A percentile compares a stretch with the other conserved stretches of the same genome.
Conservation (phyloP, 2,888 invertebrate genomes). For the Diarsia dahlii region DNA sequence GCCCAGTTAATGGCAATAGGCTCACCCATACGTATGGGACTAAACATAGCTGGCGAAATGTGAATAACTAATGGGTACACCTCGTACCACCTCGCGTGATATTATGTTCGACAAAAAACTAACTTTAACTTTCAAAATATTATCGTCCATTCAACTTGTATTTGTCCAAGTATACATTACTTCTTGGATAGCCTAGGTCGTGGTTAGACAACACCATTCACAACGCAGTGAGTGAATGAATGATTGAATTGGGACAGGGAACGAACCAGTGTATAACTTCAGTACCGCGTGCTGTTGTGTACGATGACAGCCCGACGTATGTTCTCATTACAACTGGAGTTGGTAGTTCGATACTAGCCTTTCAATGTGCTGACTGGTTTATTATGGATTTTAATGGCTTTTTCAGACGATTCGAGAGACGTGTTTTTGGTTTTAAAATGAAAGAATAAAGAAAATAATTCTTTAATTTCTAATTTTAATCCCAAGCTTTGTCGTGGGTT, state of each 20-base stretch:
- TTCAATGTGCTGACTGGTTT: neutral
- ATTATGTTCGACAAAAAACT: too few species aligned
- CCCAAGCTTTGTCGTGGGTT: too few species aligned
- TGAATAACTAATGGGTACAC: too few species aligned
- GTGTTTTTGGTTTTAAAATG: neutral
- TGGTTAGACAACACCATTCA: neutral
- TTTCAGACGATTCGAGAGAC: neutral
- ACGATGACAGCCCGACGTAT: conserved; percentile 28
- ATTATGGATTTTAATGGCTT: neutral
- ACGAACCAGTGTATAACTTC: neutral
- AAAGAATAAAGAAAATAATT: neutral
- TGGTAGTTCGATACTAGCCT: neutral
- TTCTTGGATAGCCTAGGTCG: neutral
- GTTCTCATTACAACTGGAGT: conserved; percentile 22
- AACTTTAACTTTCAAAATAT: neutral
- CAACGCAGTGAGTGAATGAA: conserved; percentile 6
- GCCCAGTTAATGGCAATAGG: too few species aligned
- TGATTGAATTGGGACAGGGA: conserved; percentile 28
- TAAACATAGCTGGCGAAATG: too few species aligned
- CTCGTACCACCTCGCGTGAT: too few species aligned
- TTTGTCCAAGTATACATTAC: neutral
- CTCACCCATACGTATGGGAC: too few species aligned
- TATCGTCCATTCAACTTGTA: neutral
- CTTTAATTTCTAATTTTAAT: too few species aligned
- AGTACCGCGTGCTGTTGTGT: neutral